Base-by-base conservation (phyloP, 2,113 vertebrate genomes). In the Rostratula benghalensis region DNA sequence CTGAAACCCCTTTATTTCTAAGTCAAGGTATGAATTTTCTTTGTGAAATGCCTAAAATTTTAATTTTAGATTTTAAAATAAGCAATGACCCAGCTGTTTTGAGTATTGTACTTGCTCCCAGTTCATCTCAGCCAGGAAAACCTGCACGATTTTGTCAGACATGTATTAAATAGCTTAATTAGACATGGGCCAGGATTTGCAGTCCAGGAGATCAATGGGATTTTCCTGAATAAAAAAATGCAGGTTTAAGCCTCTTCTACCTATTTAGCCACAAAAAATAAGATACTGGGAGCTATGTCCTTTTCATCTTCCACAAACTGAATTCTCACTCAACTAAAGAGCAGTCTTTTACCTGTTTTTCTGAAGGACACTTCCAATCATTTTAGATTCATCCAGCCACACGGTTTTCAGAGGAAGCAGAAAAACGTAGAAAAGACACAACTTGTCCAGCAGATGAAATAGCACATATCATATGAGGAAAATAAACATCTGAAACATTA, bases 111-210 rank as follows among this genome's bases (percentile, higher is more conserved):
- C 5, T 5, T 57, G 13, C 10, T 45, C 31, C 17, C 35, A 53
- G 56, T 51, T 85, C 23, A 30, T 37, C 45, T 39, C 17, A 68
- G 9, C 61, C 51, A 77, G 9, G 45, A 12, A 61, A 78, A 67
- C 46, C 3, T 1, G 0, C 16, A 2, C 30, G 1, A 45, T 80
- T 83, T 75, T 45, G 7, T 71, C 16, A 3, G 56, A 45, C 0
- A 0, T 67, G 31, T 60, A 27, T 81, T 73, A 41, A 63, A 21
- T 33, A n/a, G 43, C 33, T 30, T 43, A 12, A 6, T 3, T 27
- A 50, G 75, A 43, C n/a, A n/a, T 0, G 0, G n/a, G 67, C 20
- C 25, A 64, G 37, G 27, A 59, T 63, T 86, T 79, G 37, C n/a
- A 53, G 18, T 45, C 69, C 6, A 1, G 78, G 82, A 68, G 27